phyloP scores from a whole-genome alignment of 2,797 vertebrate species.

The Pogonophryne albipinna region DNA sequence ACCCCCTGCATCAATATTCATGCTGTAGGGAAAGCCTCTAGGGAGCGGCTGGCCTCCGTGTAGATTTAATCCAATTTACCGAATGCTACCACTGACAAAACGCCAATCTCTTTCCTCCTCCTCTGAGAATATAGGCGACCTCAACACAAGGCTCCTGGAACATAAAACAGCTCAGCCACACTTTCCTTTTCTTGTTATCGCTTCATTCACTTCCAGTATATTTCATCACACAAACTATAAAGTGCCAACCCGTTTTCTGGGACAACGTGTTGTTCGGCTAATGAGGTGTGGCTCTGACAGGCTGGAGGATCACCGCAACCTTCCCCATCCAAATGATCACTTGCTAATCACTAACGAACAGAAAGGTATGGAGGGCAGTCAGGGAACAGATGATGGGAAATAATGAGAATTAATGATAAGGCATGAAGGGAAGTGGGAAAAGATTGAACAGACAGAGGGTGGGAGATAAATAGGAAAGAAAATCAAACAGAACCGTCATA shows the following conservation, averaged over 20 bases:
- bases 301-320: slow-evolving; percentile 42
- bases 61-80: slow-evolving; percentile 79
- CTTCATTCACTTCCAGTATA: slow-evolving; percentile 16
- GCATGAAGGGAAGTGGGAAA: slow-evolving; percentile 50
- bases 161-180: slow-evolving; percentile 34
- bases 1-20: slow-evolving; percentile 72
- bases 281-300: slow-evolving; percentile 54
- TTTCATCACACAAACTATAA: slow-evolving; percentile 38
- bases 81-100: slow-evolving; percentile 65
- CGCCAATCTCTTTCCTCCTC: slow-evolving; percentile 41
- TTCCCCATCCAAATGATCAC: slow-evolving; percentile 52
- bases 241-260: slow-evolving; percentile 35
- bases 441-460: slow-evolving; percentile 16
- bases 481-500: neutral
- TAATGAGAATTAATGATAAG: slow-evolving; percentile 66
- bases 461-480: neutral
- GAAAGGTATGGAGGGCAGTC: slow-evolving; percentile 48
- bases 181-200: slow-evolving; percentile 13
- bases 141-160: slow-evolving; percentile 54
- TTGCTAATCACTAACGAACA: slow-evolving; percentile 62
- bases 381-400: slow-evolving; percentile 63
- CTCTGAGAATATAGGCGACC: slow-evolving; percentile 50
- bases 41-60: slow-evolving; percentile 63
- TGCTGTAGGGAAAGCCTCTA: slow-evolving; percentile 54
- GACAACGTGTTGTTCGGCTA: slow-evolving; percentile 48